Conservation (phyloP, 2,888 invertebrate species). For the Drosophila limbata region DNA sequence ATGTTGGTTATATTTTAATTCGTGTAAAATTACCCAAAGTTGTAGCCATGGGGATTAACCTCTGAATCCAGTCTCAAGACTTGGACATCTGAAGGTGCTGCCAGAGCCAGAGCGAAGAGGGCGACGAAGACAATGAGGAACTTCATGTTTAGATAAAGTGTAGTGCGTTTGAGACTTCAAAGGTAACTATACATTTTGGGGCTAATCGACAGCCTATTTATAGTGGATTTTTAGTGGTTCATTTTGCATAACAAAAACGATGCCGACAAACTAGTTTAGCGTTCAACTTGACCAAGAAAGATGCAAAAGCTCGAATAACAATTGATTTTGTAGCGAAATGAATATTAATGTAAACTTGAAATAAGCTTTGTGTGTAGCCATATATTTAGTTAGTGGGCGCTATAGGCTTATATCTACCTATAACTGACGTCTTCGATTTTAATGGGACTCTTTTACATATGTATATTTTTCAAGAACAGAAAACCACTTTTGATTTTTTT, state of each 20-base stretch:
- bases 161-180: constrained; percentile 56
- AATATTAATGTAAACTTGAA: constrained; percentile 47
- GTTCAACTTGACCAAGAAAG: constrained; percentile 16
- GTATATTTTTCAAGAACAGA: constrained; percentile 8
- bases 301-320: constrained; percentile 23
- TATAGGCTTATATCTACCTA: constrained; percentile 14
- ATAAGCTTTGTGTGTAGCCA: constrained; percentile 7
- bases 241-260: constrained; percentile 24
- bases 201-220: constrained; percentile 23
- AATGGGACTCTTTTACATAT: constrained; percentile 2
- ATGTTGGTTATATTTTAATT: not conserved
- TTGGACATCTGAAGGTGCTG: constrained; percentile 51
- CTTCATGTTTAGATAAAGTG: constrained; percentile 63
- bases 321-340: constrained; percentile 31
- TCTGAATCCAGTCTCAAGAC: constrained; percentile 33
- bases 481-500: constrained; percentile 16
- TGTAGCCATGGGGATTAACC: constrained; percentile 82
- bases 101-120: constrained; percentile 72
- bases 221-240: constrained; percentile 18
- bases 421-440: constrained; percentile 10
- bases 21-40: no score
- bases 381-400: constrained; percentile 11
- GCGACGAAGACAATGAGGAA: constrained; percentile 75
- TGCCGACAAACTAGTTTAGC: constrained; percentile 41
- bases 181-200: constrained; percentile 44